Base-by-base conservation (phyloP, 1,140 invertebrate genomes). In the Chionoecetes opilio region DNA sequence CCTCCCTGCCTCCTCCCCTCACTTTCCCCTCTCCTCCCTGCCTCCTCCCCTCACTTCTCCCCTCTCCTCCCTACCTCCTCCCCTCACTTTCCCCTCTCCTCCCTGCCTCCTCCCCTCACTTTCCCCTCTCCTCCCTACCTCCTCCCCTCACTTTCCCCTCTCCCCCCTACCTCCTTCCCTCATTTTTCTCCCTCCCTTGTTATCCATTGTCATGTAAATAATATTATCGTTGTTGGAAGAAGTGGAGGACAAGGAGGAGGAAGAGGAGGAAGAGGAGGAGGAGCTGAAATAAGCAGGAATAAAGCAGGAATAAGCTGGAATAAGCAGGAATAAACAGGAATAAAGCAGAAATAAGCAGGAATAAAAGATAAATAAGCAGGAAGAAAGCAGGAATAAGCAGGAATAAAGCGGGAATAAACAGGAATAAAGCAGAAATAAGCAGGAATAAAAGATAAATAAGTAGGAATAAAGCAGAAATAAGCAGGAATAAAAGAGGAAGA, bases 1-100 rank as follows among this genome's bases (percentile, higher is more conserved):
- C 85, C n/a, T 87, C 85, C 35, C 85, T 35, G 31, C 35, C 85
- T 87, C 85, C 21, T 26, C 35, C 85, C 35, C 85, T 34, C 85
- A 34, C 85, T 35, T 32, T 32, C 31, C 35, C 31, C 3, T 32
- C 35, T 6, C 21, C 31, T 11, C 85, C 35, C 29, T 31, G n/a
- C 5, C n/a, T 31, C 88, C 14, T n/a, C 11, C 38, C 26, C 38
- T 38, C 14, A 11, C 53, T 75, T 11, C 29, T 26, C 29, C 85
- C 32, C 41, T 46, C 46, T 53, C 46, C 21, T 11, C 0, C 46
- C 21, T 17, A 14, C 46, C 46, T 53, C 21, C 46, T 0, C 21
- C 46, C 9, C 46, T 53, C 46, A 53, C 21, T 53, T 14, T 26
- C 85, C 85, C 1, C 85, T 53, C 21, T 53, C 85, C 82, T 29